phyloP scores from a whole-genome alignment of 2,797 vertebrate genomes.

The Trematomus bernacchii region DNA sequence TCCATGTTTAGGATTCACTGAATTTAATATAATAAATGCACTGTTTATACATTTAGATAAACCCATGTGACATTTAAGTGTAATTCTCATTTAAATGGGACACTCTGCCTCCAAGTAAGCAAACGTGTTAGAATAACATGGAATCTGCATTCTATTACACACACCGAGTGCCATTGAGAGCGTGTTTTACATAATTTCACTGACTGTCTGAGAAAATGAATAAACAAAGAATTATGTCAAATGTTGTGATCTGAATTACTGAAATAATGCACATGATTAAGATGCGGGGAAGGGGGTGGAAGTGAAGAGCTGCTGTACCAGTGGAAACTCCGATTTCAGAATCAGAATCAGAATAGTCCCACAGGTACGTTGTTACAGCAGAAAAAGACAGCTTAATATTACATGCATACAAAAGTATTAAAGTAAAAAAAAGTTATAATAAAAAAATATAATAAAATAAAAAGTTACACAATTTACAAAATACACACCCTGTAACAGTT shows the following conservation, averaged over 20 bases:
- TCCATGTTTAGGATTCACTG: constrained; percentile 69
- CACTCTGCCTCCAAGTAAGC: constrained; percentile 79
- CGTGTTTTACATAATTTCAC: constrained; percentile 82
- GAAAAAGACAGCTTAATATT: no score
- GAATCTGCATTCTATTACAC: constrained; percentile 73
- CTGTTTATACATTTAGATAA: constrained; percentile 80
- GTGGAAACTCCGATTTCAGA: constrained; percentile 2
- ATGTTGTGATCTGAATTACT: constrained; percentile 78
- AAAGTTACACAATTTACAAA: no score
- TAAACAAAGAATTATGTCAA: constrained; percentile 85
- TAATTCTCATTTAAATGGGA: constrained; percentile 80
- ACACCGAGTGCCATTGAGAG: constrained; percentile 66
- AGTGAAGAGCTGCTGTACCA: constrained; percentile 7
- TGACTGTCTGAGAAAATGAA: constrained; percentile 81
- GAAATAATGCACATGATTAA: constrained; percentile 74
- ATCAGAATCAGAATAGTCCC: no score
- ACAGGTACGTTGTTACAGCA: no score
- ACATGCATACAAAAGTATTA: no score
- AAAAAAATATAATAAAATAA: no score
- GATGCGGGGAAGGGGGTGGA: constrained; percentile 43
- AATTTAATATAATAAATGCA: constrained; percentile 74
- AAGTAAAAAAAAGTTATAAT: no score
- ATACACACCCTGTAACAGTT: no score
- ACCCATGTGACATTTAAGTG: constrained; percentile 80
- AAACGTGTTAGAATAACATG: constrained; percentile 80